Evolutionary conservation across 2,888 invertebrate species (phyloP).

Genomic region (Caenorhabditis macrosperma): DNA sequence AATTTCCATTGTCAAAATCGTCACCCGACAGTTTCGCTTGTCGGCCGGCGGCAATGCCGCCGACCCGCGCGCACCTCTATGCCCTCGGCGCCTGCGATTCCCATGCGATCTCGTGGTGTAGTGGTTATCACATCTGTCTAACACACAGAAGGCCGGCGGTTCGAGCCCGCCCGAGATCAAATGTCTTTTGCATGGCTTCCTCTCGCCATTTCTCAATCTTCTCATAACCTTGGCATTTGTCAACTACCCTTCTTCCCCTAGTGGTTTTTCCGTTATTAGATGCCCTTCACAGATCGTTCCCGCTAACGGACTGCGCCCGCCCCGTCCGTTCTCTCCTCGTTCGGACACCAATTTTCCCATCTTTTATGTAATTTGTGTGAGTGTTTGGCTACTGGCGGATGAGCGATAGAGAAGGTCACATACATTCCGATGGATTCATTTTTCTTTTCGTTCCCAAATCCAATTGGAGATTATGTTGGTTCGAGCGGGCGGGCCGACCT

Average conservation of each 20-base stretch:
- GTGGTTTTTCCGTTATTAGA: conserved; percentile 13
- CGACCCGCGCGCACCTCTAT: background rate
- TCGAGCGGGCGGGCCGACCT: too few relatives aligned
- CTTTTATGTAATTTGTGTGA: conserved; percentile 46
- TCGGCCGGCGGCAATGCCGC: background rate
- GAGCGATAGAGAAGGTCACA: conserved; percentile 23
- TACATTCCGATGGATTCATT: background rate
- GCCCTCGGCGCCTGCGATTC: background rate
- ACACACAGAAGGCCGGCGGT: conserved; percentile 79
- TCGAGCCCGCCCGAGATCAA: conserved; percentile 78
- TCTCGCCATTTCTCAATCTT: background rate
- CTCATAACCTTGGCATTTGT: conserved; percentile 13
- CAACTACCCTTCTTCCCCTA: background rate
- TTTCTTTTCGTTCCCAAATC: too few relatives aligned
- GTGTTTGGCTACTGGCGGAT: conserved; percentile 4
- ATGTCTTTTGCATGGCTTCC: conserved; percentile 5
- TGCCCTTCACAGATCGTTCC: conserved; percentile 35
- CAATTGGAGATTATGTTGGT: too few relatives aligned
- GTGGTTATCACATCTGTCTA: conserved; percentile 79
- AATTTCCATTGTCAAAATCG: too few relatives aligned
- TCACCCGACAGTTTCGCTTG: background rate
- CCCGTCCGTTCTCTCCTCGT: too few relatives aligned
- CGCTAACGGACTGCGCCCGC: conserved; percentile 38
- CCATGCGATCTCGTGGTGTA: conserved; percentile 74
- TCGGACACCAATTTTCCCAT: conserved; percentile 33